A percentile compares a stretch with the other conserved stretches of the same genome.
phyloP scores from a whole-genome alignment of 1,140 invertebrate genomes.

The Oppia nitens region DNA sequence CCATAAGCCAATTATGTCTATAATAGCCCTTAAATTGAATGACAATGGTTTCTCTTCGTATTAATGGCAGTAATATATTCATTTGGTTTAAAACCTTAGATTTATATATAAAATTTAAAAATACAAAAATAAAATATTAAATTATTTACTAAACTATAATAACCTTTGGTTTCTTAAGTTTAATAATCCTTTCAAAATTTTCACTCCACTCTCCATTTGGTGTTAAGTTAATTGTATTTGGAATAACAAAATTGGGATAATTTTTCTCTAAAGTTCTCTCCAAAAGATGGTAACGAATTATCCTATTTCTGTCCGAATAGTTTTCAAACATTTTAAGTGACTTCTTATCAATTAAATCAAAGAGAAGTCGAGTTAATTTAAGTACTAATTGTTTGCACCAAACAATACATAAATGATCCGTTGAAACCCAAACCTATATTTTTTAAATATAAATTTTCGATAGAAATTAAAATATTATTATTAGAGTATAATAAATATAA shows the following conservation, averaged over 20 bases:
- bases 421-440: constrained; percentile 11
- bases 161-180: constrained; percentile 7
- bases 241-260: constrained; percentile 2
- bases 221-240: not conserved
- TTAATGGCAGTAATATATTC: constrained; percentile 8
- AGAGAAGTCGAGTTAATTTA: constrained; percentile 12
- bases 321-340: not conserved
- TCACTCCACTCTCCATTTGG: constrained; percentile 3
- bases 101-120: not conserved
- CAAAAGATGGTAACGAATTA: constrained; percentile 12
- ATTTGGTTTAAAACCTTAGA: constrained; percentile 4
- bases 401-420: constrained; percentile 17
- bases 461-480: not conserved
- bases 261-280: not conserved
- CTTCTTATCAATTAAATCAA: constrained; percentile 7
- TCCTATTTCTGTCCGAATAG: not conserved
- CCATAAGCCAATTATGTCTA: constrained; percentile 9
- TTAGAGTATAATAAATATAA: not conserved
- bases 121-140: constrained; percentile 1
- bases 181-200: not conserved
- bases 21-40: not conserved
- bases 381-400: constrained; percentile 17
- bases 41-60: constrained; percentile 10
- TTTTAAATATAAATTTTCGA: not conserved
- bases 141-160: too few species aligned